A percentile compares a stretch with the other conserved stretches of the same genome.
Conservation (phyloP, 2,113 vertebrate genomes). For the Gobio gobio region DNA sequence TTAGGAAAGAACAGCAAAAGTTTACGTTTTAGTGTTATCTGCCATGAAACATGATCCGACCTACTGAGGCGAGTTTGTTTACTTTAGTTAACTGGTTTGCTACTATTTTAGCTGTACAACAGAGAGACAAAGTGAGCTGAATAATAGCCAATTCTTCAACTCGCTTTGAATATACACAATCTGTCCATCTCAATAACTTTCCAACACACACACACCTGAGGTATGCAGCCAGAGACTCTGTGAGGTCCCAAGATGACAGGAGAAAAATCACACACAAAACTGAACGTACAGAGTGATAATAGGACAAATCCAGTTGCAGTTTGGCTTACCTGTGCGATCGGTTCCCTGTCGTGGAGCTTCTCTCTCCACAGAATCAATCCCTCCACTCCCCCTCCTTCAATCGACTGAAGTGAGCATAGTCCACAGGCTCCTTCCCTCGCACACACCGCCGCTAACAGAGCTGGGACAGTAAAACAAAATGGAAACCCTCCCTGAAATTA, state of each 20-base stretch:
- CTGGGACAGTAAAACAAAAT: background rate
- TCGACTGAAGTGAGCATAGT: conserved; percentile 70
- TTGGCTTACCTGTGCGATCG: conserved; percentile 39
- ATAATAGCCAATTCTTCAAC: conserved; percentile 1
- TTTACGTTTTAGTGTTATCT: background rate
- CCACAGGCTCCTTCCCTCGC: conserved; percentile 47
- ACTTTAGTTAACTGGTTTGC: background rate
- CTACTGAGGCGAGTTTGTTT: background rate
- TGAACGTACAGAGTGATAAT: background rate
- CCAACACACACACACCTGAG: conserved; percentile 4
- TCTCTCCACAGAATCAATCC: conserved; percentile 61
- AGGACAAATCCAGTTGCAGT: background rate
- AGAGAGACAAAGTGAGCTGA: background rate
- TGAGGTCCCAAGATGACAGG: background rate
- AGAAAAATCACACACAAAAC: background rate
- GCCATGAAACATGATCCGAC: background rate
- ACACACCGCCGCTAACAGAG: background rate
- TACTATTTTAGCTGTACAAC: background rate
- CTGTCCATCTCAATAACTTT: background rate
- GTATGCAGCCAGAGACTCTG: background rate
- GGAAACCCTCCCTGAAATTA: background rate
- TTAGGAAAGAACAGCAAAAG: background rate
- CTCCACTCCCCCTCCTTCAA: conserved; percentile 65
- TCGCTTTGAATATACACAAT: background rate
- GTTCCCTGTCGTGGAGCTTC: conserved; percentile 43